phyloP scores from a whole-genome alignment of 2,888 invertebrate genomes.

The Epistrophella euchroma region DNA sequence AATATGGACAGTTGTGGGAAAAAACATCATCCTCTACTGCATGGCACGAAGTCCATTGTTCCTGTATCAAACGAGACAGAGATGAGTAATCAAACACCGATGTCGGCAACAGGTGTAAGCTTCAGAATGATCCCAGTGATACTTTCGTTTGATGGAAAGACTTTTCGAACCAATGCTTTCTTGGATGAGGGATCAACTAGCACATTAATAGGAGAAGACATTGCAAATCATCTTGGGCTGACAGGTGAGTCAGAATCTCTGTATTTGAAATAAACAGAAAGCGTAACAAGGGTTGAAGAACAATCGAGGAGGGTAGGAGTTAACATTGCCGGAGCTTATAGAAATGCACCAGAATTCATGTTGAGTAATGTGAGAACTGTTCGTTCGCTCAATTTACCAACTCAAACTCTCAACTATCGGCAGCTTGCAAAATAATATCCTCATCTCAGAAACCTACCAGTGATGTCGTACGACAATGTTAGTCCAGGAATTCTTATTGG shows the following conservation, averaged over 20 bases:
- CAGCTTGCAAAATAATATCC: slow-evolving; percentile 45
- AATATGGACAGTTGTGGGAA: neutral
- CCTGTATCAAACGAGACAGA: neutral
- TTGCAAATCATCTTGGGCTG: neutral
- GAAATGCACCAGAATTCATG: slow-evolving; percentile 9
- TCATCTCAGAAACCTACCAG: slow-evolving; percentile 44
- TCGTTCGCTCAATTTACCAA: slow-evolving; percentile 38
- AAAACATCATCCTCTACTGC: slow-evolving; percentile 5
- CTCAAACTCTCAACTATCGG: slow-evolving; percentile 29
- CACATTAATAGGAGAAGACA: slow-evolving; percentile 37
- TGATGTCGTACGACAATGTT: slow-evolving; percentile 42
- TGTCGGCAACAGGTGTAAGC: neutral
- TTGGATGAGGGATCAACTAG: slow-evolving; percentile 54
- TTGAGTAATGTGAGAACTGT: slow-evolving; percentile 14
- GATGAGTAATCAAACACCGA: slow-evolving; percentile 9
- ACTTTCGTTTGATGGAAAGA: neutral
- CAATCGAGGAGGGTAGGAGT: slow-evolving; percentile 34
- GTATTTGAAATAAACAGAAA: slow-evolving; percentile 1
- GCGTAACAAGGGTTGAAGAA: slow-evolving; percentile 1
- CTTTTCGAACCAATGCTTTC: slow-evolving; percentile 38
- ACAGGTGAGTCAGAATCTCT: slow-evolving; percentile 49
- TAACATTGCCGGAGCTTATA: slow-evolving; percentile 37
- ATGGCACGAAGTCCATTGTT: neutral
- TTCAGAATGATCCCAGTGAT: slow-evolving; percentile 9
- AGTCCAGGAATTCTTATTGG: slow-evolving; percentile 52